Percentiles rank a stretch among this genome's conserved stretches.
phyloP scores from a whole-genome alignment of 1,140 invertebrate species.

The Elymnias hypermnestra region DNA sequence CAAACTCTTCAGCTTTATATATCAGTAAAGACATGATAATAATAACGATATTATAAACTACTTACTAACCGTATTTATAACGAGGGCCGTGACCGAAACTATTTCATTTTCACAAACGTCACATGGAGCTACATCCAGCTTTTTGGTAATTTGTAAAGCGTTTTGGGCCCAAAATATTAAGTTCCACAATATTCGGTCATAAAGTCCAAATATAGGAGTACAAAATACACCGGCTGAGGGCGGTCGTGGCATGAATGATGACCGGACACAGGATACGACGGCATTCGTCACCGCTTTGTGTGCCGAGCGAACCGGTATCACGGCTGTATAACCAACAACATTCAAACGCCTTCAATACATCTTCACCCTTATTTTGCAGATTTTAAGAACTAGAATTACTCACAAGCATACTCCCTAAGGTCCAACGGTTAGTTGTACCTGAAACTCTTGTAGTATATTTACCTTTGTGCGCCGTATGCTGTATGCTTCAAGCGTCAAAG shows the following conservation, averaged over 20 bases:
- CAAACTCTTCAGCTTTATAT: too few species aligned
- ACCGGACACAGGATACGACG: slow-evolving; percentile 37
- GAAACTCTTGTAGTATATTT: slow-evolving; percentile 13
- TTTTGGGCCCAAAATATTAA: slow-evolving; percentile 8
- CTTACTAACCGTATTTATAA: too few species aligned
- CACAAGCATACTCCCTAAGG: background rate
- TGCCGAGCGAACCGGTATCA: slow-evolving; percentile 7
- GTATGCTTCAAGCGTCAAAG: slow-evolving; percentile 12
- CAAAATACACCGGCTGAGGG: slow-evolving; percentile 19
- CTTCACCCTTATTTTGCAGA: background rate
- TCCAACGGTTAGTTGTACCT: background rate
- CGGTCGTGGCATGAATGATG: slow-evolving; percentile 33
- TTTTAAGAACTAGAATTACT: background rate
- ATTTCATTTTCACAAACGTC: too few species aligned
- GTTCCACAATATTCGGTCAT: slow-evolving; percentile 19
- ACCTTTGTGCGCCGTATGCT: slow-evolving; percentile 10
- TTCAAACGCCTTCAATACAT: background rate
- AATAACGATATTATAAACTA: too few species aligned
- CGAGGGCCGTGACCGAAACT: too few species aligned
- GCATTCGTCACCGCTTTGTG: slow-evolving; percentile 39
- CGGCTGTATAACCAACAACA: slow-evolving; percentile 4
- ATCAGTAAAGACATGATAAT: too few species aligned
- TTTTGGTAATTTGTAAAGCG: slow-evolving; percentile 3
- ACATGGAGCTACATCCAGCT: too few species aligned
- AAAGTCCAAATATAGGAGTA: slow-evolving; percentile 18